phyloP scores from a whole-genome alignment of 53 echinoderm and acorn worm genomes.

The Zoroaster sp. region DNA sequence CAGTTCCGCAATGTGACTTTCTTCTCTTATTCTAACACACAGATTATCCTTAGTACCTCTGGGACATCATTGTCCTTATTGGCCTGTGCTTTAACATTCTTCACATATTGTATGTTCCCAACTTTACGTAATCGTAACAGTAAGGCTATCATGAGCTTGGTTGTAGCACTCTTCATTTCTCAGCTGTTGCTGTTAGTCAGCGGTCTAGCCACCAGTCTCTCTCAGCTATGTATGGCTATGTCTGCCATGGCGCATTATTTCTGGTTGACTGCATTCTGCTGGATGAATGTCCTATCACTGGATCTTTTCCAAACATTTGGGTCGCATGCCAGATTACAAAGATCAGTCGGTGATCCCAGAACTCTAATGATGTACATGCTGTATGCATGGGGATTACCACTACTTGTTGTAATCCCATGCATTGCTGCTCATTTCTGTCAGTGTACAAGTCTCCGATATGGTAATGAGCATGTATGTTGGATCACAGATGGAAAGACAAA shows the following conservation, averaged over 20 bases:
- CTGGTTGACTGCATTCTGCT: slow-evolving; percentile 49
- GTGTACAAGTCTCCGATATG: slow-evolving; percentile 31
- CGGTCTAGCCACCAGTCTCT: not conserved
- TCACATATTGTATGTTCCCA: slow-evolving; percentile 45
- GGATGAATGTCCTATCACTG: slow-evolving; percentile 44
- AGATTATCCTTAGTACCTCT: not conserved
- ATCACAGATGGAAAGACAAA: slow-evolving; percentile 17
- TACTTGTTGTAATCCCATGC: slow-evolving; percentile 44
- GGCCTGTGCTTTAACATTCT: slow-evolving; percentile 39
- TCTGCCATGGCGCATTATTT: slow-evolving; percentile 34
- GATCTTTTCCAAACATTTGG: slow-evolving; percentile 51
- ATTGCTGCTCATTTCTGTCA: slow-evolving; percentile 27
- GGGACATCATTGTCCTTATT: slow-evolving; percentile 24
- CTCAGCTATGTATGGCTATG: not conserved
- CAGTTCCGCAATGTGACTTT: not conserved
- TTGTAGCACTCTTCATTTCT: slow-evolving; percentile 50
- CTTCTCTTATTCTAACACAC: slow-evolving; percentile 27
- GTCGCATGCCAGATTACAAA: slow-evolving; percentile 5
- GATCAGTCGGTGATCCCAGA: not conserved
- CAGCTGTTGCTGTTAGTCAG: slow-evolving; percentile 23
- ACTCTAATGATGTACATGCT: slow-evolving; percentile 23
- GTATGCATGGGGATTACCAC: slow-evolving; percentile 52
- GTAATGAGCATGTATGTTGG: slow-evolving; percentile 44
- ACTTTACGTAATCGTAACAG: slow-evolving; percentile 35
- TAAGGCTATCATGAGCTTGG: slow-evolving; percentile 34